Evolutionary conservation across 1,140 invertebrate species (phyloP).

Genomic region (Aethina tumida): DNA sequence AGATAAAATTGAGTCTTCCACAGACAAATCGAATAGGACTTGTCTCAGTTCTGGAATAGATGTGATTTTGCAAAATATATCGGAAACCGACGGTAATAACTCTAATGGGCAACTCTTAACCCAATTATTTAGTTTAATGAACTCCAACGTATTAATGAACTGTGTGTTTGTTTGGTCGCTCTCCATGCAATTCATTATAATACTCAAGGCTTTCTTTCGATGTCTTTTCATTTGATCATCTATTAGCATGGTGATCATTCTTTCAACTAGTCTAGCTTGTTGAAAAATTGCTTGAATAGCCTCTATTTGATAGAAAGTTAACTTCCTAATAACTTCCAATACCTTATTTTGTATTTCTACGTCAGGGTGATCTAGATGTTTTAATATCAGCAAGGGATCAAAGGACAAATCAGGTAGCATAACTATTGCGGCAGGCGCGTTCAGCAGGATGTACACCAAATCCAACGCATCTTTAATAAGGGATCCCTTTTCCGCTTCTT

Average conservation of each 20-base stretch:
- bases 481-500: conserved; percentile 14
- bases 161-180: conserved; percentile 19
- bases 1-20: conserved; percentile 24
- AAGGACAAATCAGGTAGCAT: conserved; percentile 15
- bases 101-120: conserved; percentile 20
- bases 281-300: conserved; percentile 15
- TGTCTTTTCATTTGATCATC: conserved; percentile 11
- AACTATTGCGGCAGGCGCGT: conserved; percentile 14
- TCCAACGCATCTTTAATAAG: conserved; percentile 13
- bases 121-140: conserved; percentile 27
- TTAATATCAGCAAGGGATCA: conserved; percentile 13
- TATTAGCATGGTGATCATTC: conserved; percentile 20
- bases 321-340: conserved; percentile 15
- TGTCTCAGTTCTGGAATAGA: conserved; percentile 20
- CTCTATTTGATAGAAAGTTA: conserved; percentile 16
- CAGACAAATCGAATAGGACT: conserved; percentile 26
- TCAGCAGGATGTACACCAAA: conserved; percentile 19
- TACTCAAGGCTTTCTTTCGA: conserved; percentile 14
- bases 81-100: conserved; percentile 10
- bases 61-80: conserved; percentile 20
- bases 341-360: conserved; percentile 9
- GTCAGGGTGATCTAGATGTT: conserved; percentile 14
- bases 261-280: conserved; percentile 18
- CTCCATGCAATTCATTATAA: conserved; percentile 20
- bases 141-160: conserved; percentile 23